These are phyloP conservation scores for Drosophila leonis DNA, from an alignment of 2,888 invertebrate species.

Conservation along the genomic window DNA sequence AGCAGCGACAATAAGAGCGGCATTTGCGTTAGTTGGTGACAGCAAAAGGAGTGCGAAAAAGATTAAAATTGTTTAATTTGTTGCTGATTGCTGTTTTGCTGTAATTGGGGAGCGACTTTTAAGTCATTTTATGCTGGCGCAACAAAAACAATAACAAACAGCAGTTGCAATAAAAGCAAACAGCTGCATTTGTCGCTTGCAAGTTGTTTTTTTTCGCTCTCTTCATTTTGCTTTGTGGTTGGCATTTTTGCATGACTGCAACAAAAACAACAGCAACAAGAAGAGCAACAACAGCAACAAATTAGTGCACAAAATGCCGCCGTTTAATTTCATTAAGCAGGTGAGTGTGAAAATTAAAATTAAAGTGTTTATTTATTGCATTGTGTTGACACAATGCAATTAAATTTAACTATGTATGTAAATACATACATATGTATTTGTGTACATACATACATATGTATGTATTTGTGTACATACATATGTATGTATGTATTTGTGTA, in stretches of 20 bases:
- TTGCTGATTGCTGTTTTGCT: conserved; percentile 31
- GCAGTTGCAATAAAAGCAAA: conserved; percentile 29
- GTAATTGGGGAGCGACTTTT: conserved; percentile 47
- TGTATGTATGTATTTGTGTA: too few species aligned
- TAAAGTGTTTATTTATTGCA: conserved; percentile 46
- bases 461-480: neutral
- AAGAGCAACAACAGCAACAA: conserved; percentile 24
- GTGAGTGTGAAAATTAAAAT: conserved; percentile 69
- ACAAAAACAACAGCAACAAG: conserved; percentile 15
- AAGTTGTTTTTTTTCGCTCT: conserved; percentile 5
- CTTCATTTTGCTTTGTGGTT: conserved; percentile 47
- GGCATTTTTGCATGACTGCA: conserved; percentile 49
- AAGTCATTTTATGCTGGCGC: conserved; percentile 20
- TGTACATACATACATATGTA: neutral
- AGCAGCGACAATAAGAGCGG: conserved; percentile 21
- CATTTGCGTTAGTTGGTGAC: conserved; percentile 54
- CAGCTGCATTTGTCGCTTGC: conserved; percentile 52
- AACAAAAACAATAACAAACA: conserved; percentile 18
- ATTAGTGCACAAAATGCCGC: conserved; percentile 72
- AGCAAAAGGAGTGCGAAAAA: conserved; percentile 66
- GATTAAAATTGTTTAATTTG: conserved; percentile 67
- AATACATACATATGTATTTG: neutral
- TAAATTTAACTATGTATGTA: conserved; percentile 23
- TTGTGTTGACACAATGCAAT: conserved; percentile 37
- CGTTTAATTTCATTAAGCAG: conserved; percentile 82